Evolutionary conservation across 1,140 invertebrate genomes (phyloP).

Genomic region (Drosophila leontia): DNA sequence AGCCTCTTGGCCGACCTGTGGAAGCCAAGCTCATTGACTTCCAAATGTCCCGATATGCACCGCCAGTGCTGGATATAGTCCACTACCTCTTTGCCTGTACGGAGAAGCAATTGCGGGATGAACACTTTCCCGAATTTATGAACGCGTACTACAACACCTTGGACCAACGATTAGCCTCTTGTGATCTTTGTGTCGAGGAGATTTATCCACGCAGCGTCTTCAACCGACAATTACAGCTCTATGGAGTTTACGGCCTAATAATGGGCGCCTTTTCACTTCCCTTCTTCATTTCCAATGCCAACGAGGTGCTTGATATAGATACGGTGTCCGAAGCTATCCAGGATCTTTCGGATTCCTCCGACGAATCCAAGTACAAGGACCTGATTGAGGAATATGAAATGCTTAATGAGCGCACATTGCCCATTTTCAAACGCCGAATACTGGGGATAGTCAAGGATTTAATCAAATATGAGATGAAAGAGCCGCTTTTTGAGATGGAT

Average conservation of each 20-base stretch:
- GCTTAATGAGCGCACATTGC: slow-evolving; percentile 60
- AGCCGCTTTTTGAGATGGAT: slow-evolving; percentile 24
- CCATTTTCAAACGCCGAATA: slow-evolving; percentile 65
- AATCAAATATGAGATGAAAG: slow-evolving; percentile 55
- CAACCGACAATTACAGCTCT: slow-evolving; percentile 49
- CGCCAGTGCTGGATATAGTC: slow-evolving; percentile 85
- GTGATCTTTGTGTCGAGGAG: slow-evolving; percentile 83
- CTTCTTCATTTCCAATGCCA: slow-evolving; percentile 62
- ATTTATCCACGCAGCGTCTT: slow-evolving; percentile 82
- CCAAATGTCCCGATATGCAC: slow-evolving; percentile 85
- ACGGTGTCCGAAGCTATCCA: slow-evolving; percentile 59
- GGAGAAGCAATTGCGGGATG: slow-evolving; percentile 81
- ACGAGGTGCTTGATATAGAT: slow-evolving; percentile 65
- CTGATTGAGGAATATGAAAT: slow-evolving; percentile 58
- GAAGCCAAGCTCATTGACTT: slow-evolving; percentile 86
- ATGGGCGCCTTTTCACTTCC: slow-evolving; percentile 66
- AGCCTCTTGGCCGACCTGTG: slow-evolving; percentile 24
- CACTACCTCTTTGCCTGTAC: slow-evolving; percentile 86
- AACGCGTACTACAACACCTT: slow-evolving; percentile 85
- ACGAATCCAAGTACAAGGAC: slow-evolving; percentile 49
- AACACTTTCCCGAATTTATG: slow-evolving; percentile 84
- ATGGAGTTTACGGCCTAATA: slow-evolving; percentile 53
- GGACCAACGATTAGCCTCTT: slow-evolving; percentile 61
- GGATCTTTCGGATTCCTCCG: slow-evolving; percentile 45
- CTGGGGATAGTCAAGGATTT: slow-evolving; percentile 51